Base-by-base conservation (phyloP, 64 coral and sea anemone species). In the Orbicella faveolata region DNA sequence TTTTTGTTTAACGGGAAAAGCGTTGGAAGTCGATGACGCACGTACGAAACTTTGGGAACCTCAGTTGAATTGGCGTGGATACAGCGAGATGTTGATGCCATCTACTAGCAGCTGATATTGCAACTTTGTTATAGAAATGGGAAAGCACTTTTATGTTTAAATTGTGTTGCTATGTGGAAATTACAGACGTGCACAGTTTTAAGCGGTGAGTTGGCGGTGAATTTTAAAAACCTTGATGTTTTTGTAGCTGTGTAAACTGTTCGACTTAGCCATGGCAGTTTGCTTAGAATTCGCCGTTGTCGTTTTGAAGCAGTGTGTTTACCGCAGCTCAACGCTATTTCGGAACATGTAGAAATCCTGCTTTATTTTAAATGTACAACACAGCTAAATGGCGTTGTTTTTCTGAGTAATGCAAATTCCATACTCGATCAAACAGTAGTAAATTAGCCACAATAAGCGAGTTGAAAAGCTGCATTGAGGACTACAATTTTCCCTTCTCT, bases 211-310 rank as follows among this genome's bases (percentile, higher is more conserved):
- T 79, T 48, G 10, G 52, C 6, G 6, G 17, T 21, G 15, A 78
- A 57, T 79, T 79, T 55, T 23, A 61, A 57, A 79, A 30, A 79
- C 77, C 51, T 55, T 19, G 51, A 79, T 79, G 51, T 79, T 44
- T 6, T 85, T 53, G 3, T n/a, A 72, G 65, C 6, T 72, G 36
- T 70, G 41, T 44, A 70, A 26, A 85, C 39, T 44, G 44, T 33
- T 64, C 2, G 36, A 70, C 36, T 6, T 26, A 70, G 67, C 25
- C 21, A 26, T 11, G 4, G 25, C 21, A n/a, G 23, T 10, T 68
- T 70, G 54, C 55, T 14, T 14, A 59, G 55, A 59, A 59, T 59
- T 10, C 55, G 6, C 55, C 11, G 55, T 59, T 59, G 10, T 59
- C 55, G 55, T 59, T 59, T 59, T 16, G 55, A 59, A 59, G 11